Evolutionary conservation across 2,888 invertebrate genomes (phyloP).

Genomic region (Automeris io): DNA sequence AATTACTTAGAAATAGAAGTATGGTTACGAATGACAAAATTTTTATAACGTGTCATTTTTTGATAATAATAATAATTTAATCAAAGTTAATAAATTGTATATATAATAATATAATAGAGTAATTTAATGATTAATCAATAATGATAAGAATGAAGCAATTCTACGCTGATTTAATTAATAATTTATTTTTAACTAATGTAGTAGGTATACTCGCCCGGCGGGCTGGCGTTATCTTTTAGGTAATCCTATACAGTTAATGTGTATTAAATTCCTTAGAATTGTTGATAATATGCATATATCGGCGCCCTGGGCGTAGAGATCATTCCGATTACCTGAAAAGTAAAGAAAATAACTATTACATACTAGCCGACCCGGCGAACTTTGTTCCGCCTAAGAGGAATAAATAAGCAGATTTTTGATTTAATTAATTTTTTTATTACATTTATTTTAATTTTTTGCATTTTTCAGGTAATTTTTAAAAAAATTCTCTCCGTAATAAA

Average conservation of each 20-base stretch:
- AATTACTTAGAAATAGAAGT: slow-evolving; percentile 76
- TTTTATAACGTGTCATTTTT: slow-evolving; percentile 76
- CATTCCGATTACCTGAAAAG: slow-evolving; percentile 29
- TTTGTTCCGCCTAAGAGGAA: too few species aligned
- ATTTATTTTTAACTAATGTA: slow-evolving; percentile 82
- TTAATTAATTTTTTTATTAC: too few species aligned
- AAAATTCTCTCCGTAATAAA: too few species aligned
- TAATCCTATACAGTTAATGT: slow-evolving; percentile 66
- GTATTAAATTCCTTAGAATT: slow-evolving; percentile 70
- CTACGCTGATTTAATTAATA: slow-evolving; percentile 78
- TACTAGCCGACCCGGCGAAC: neutral
- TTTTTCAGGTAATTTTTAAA: too few species aligned
- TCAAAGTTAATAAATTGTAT: slow-evolving; percentile 78
- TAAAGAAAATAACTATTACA: neutral
- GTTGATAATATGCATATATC: slow-evolving; percentile 60
- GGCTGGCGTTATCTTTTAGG: slow-evolving; percentile 64
- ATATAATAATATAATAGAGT: slow-evolving; percentile 78
- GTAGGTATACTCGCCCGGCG: slow-evolving; percentile 78
- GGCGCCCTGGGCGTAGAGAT: slow-evolving; percentile 44
- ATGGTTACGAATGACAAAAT: slow-evolving; percentile 77
- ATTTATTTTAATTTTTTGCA: too few species aligned
- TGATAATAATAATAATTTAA: slow-evolving; percentile 77
- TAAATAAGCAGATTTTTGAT: too few species aligned
- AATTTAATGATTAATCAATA: slow-evolving; percentile 77
- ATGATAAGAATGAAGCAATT: slow-evolving; percentile 78